These are phyloP conservation scores for Rhinoraja longicauda DNA, from an alignment of 2,797 vertebrate genomes.

Conservation along the genomic window DNA sequence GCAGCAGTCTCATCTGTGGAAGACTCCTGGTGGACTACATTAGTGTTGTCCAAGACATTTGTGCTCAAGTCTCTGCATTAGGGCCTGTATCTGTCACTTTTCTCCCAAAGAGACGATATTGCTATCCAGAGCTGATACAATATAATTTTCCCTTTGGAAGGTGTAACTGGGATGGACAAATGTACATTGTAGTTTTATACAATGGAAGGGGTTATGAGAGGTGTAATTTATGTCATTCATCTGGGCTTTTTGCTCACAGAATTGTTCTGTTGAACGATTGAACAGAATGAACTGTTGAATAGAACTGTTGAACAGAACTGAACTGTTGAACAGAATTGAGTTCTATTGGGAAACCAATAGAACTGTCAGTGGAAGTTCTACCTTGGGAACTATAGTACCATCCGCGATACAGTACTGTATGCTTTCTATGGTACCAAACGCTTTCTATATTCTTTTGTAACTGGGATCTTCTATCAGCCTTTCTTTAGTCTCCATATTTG, in stretches of 20 bases:
- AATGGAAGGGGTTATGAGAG: neutral
- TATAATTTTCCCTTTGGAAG: neutral
- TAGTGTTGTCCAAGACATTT: no score
- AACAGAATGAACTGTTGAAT: no score
- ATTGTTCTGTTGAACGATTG: no score
- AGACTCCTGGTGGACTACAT: no score
- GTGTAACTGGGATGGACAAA: neutral
- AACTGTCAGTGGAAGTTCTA: neutral
- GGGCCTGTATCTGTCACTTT: no score
- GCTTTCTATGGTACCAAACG: neutral
- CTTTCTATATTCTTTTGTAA: neutral
- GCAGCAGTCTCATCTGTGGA: no score
- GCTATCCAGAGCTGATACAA: no score
- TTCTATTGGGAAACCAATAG: neutral
- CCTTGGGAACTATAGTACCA: neutral
- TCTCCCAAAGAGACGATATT: no score
- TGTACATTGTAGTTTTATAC: neutral
- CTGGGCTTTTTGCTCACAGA: neutral
- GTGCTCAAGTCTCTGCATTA: no score
- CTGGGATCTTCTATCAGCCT: no score
- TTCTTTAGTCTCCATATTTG: neutral
- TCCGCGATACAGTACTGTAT: neutral
- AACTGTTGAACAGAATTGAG: no score
- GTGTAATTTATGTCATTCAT: neutral
- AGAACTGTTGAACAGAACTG: no score